Base-by-base conservation (phyloP, 2,888 invertebrate genomes). In the Aproaerema taeniolella region DNA sequence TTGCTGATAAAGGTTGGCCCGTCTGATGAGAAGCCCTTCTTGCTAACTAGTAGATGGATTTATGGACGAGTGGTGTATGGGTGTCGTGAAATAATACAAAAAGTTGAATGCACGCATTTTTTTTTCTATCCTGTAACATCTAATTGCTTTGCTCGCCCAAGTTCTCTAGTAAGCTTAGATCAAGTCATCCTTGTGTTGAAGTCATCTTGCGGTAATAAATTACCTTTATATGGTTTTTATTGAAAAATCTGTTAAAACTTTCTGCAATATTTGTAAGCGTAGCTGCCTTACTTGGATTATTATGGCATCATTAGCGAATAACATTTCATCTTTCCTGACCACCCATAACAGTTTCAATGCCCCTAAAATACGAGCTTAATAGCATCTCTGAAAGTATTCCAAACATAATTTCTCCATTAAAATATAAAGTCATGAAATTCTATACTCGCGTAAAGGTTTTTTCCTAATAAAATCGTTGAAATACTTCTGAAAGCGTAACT, bases 321-420 rank as follows among this genome's bases (percentile, higher is more conserved):
- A 26, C 32, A 16, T 38, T 38, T 25, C 38, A 13, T 31, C 31
- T 31, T 38, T 31, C 29, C 31, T 38, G 26, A 38, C 38, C 25
- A 14, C 39, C 39, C 32, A 33, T 39, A 28, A 39, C 20, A 33
- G 17, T 16, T 30, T 35, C 34, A 33, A 17, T 20, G 35, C 40
- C 25, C 36, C 16, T 32, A 43, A 53, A 55, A 57, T 36, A 30
- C 43, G 37, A 39, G 38, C 45, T 52, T 48, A 50, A 56, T 44
- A 42, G 47, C 43, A 43, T 53, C 56, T 55, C 59, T 61, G 63
- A 59, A 66, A 58, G 61, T 68, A 60, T 9, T 66, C 53, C 42
- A 53, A 61, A 72, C 71, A 72, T 66, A 62, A 69, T 74, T 69
- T 61, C 56, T 62, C 68, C 67, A 76, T 74, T 72, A 73, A 67